Evolutionary conservation across 2,888 invertebrate species (phyloP).

Genomic region (Dromius quadrimaculatus): DNA sequence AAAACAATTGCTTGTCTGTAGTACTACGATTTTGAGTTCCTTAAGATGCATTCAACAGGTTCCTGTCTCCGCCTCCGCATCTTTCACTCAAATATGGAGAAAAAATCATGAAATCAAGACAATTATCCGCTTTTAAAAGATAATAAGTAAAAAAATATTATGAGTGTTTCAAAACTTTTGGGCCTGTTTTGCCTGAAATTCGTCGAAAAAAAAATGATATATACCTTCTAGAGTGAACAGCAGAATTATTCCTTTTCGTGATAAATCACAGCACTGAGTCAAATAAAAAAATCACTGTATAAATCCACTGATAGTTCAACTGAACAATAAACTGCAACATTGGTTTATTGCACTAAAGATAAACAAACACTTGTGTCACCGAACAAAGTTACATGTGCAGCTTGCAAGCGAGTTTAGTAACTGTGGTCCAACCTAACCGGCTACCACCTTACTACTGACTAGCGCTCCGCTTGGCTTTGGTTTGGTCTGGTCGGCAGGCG

Average conservation of each 20-base stretch:
- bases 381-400: slow-evolving; percentile 10
- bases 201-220: not conserved
- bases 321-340: slow-evolving; percentile 40
- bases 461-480: slow-evolving; percentile 31
- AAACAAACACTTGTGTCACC: slow-evolving; percentile 29
- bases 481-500: slow-evolving; percentile 39
- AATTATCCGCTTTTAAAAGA: no score
- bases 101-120: no score
- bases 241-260: slow-evolving; percentile 26
- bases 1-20: slow-evolving; percentile 15
- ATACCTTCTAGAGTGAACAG: slow-evolving; percentile 32
- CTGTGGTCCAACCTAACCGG: slow-evolving; percentile 43
- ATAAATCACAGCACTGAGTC: slow-evolving; percentile 43
- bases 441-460: slow-evolving; percentile 52
- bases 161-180: no score
- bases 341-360: slow-evolving; percentile 43
- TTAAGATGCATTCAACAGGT: slow-evolving; percentile 44
- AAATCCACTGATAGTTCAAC: slow-evolving; percentile 26
- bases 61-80: not conserved
- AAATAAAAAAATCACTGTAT: slow-evolving; percentile 27
- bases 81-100: no score
- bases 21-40: slow-evolving; percentile 6
- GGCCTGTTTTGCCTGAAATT: no score
- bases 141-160: no score
- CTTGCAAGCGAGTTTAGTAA: slow-evolving; percentile 45